Evolutionary conservation across 2,888 invertebrate species (phyloP), one percentile per base, ranked within the genome.

Genomic region (Diarsia rubi): DNA sequence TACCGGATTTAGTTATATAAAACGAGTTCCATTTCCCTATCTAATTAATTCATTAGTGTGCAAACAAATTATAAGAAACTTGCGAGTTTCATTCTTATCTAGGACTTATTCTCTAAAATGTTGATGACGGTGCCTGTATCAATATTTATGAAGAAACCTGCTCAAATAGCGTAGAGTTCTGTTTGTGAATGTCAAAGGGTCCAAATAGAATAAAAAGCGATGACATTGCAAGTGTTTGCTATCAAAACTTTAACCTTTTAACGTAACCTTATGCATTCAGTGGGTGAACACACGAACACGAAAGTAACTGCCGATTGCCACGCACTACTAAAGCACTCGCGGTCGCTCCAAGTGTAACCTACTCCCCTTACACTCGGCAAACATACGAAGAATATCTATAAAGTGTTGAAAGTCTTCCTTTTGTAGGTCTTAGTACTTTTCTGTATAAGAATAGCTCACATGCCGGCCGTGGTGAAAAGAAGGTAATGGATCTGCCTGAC

Each of bases 191-290:
- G 57, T 57, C 60, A 62, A 69, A 79, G 52, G 69, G n/a, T 57
- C 37, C 16, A 63, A 69, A 73, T 70, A 73, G 65, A 79, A 79
- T 82, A 82, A 82, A 71, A 73, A 47, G 54, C 70, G 62, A 86
- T 84, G 85, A 78, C 81, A 81, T 86, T 85, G 86, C 85, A 85
- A 86, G 85, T 86, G 82, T 84, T 86, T 83, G 74, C 73, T 86
- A 84, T 83, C 80, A 83, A 84, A 86, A 86, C 73, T 82, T 83
- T 80, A 86, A 84, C 83, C 85, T 85, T 84, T 86, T 79, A 86
- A 73, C 79, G 78, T 83, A 83, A 86, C 86, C 85, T 79, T 86
- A 79, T 86, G 86, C 86, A 86, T 86, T 86, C 60, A 83, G 83
- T 79, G 79, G 69, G 75, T 70, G 78, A 86, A 75, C 79, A 85